Evolutionary conservation across 2,113 vertebrate species (phyloP), one percentile per base, ranked within the genome.

Genomic region (Callospermophilus lateralis): DNA sequence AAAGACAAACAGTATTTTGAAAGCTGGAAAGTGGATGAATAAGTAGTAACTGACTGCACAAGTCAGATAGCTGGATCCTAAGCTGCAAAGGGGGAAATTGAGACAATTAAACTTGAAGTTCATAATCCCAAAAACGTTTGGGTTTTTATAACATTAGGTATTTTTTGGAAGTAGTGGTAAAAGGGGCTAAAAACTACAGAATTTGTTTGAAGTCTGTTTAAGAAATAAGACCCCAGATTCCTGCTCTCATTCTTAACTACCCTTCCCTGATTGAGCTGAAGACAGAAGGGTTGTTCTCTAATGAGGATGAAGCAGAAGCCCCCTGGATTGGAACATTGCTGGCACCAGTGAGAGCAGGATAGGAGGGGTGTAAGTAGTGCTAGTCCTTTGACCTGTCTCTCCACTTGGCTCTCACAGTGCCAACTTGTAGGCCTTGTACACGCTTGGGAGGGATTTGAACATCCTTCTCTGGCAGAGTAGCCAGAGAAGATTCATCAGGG

Each of bases 181-280:
- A 96, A 85, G 51, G 58, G 28, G 32, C 26, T 96, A 73, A 85
- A 93, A 81, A 65, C 15, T 51, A n/a, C 42, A 74, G 76, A 78
- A 70, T 42, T 89, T 63, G 15, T 87, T 94, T 37, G 65, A 76
- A 63, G 11, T 89, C n/a, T 88, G 8, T 70, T 90, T 84, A 90
- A 96, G 26, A 67, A 37, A 28, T 65, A 65, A 70, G 68, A 76
- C 24, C 8, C 13, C 39, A 86, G 70, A 48, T 70, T 7, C 12
- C 34, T 32, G 39, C 10, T 58, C 26, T 8, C 2, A 5, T 37
- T 67, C 34, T 76, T 55, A 26, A 34, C 4, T 61, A 32, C 37
- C n/a, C 30, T 84, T 70, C 1, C 5, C 55, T 4, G 8, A n/a
- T 76, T 45, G n/a, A 58, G 32, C 32, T 89, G 61, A 77, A 77